phyloP scores from a whole-genome alignment of 2,797 vertebrate genomes.

The Acanthurus tractus region DNA sequence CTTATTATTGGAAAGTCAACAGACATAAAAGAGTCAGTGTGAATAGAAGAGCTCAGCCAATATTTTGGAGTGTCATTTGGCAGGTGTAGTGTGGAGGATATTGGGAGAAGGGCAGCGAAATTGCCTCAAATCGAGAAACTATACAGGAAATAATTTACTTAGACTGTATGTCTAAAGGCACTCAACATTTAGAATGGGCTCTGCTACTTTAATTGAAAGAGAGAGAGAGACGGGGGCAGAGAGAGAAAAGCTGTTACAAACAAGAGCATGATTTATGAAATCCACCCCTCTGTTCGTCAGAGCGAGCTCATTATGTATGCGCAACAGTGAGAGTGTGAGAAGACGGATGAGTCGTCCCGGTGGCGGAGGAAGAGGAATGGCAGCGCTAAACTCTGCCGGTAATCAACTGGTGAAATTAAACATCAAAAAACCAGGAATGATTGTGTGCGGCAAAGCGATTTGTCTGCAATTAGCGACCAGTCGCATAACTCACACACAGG shows the following conservation, averaged over 20 bases:
- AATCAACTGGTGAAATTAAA: constrained; percentile 90
- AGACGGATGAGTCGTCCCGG: constrained; percentile 83
- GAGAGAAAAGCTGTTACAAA: constrained; percentile 85
- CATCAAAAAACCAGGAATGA: constrained; percentile 87
- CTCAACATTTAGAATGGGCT: constrained; percentile 70
- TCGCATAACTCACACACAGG: constrained; percentile 80
- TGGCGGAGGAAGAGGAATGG: constrained; percentile 82
- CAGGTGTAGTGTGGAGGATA: constrained; percentile 53
- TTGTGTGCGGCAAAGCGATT: constrained; percentile 89
- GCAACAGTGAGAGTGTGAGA: constrained; percentile 64
- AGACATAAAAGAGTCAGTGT: constrained; percentile 58
- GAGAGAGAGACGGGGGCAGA: constrained; percentile 74
- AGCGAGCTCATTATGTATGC: constrained; percentile 85
- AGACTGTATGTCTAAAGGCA: constrained; percentile 66
- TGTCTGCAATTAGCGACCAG: constrained; percentile 87
- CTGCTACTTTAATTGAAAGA: constrained; percentile 80
- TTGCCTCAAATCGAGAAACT: constrained; percentile 66
- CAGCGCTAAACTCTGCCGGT: constrained; percentile 80
- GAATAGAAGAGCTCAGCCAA: constrained; percentile 37
- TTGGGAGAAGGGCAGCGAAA: constrained; percentile 60
- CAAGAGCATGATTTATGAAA: constrained; percentile 90
- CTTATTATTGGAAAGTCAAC: constrained; percentile 76
- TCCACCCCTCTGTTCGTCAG: constrained; percentile 84
- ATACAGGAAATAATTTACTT: constrained; percentile 72
- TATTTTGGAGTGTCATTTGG: constrained; percentile 68